Evolutionary conservation across 1,140 invertebrate genomes (phyloP).

Genomic region (Oppia nitens): DNA sequence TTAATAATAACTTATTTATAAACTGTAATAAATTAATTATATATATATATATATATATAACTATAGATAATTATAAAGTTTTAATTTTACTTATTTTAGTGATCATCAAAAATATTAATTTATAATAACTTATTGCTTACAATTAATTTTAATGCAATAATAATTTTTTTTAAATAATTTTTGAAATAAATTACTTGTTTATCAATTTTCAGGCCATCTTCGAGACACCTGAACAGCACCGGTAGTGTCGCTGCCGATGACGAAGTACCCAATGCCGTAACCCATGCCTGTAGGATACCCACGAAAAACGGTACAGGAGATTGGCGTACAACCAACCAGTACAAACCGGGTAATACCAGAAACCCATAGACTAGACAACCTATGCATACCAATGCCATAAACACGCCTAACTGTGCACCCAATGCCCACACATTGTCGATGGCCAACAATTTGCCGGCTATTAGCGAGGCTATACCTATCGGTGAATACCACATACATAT

Average conservation of each 20-base stretch:
- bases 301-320: conserved; percentile 78
- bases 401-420: conserved; percentile 65
- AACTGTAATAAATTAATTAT: too few relatives aligned
- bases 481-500: conserved; percentile 73
- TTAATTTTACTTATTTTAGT: too few relatives aligned
- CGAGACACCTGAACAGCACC: conserved; percentile 80
- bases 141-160: too few relatives aligned
- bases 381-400: conserved; percentile 63
- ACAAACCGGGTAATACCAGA: conserved; percentile 62
- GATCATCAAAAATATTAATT: too few relatives aligned
- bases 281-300: conserved; percentile 59
- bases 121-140: too few relatives aligned
- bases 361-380: conserved; percentile 75
- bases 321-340: conserved; percentile 59
- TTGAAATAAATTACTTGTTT: too few relatives aligned
- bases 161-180: too few relatives aligned
- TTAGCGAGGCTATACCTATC: conserved; percentile 72
- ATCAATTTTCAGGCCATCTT: conserved; percentile 74
- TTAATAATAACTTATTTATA: too few relatives aligned
- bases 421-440: conserved; percentile 57
- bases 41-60: too few relatives aligned
- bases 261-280: conserved; percentile 80
- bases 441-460: conserved; percentile 71
- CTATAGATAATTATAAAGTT: too few relatives aligned
- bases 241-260: conserved; percentile 89